Percentiles rank a stretch among this genome's conserved stretches.
phyloP scores from a whole-genome alignment of 2,113 vertebrate genomes.

The Albula goreensis region DNA sequence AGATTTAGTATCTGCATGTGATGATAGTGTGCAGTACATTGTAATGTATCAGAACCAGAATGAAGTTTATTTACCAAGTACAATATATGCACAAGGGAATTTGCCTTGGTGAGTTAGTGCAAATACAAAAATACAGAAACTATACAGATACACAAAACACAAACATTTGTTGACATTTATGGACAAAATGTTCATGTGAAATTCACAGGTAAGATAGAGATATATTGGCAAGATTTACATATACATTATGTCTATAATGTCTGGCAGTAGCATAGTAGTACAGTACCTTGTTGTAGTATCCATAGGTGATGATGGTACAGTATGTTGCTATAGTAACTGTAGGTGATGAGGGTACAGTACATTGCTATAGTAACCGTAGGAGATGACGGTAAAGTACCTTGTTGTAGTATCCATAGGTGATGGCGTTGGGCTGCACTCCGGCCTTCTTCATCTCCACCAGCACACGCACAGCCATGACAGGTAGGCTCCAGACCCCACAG shows the following conservation, averaged over 20 bases:
- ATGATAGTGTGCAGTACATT: neutral
- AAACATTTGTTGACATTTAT: too few relatives aligned
- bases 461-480: conserved; percentile 92
- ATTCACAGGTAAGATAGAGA: too few relatives aligned
- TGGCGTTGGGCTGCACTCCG: conserved; percentile 90
- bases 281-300: neutral
- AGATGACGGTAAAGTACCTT: conserved; percentile 66
- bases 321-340: neutral
- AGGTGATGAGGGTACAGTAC: neutral
- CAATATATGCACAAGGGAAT: too few relatives aligned
- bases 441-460: conserved; percentile 96
- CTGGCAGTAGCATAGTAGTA: too few relatives aligned
- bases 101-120: too few relatives aligned
- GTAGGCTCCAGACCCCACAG: conserved; percentile 89
- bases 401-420: conserved; percentile 98
- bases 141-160: too few relatives aligned
- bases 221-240: too few relatives aligned
- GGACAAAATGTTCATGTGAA: too few relatives aligned
- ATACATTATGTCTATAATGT: too few relatives aligned
- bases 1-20: neutral
- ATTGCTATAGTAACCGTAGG: neutral
- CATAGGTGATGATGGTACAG: neutral
- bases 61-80: too few relatives aligned
- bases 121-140: too few relatives aligned
- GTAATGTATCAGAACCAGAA: too few relatives aligned